These are phyloP conservation scores for Bombylius major DNA, from an alignment of 2,888 invertebrate genomes.

Conservation along the genomic window DNA sequence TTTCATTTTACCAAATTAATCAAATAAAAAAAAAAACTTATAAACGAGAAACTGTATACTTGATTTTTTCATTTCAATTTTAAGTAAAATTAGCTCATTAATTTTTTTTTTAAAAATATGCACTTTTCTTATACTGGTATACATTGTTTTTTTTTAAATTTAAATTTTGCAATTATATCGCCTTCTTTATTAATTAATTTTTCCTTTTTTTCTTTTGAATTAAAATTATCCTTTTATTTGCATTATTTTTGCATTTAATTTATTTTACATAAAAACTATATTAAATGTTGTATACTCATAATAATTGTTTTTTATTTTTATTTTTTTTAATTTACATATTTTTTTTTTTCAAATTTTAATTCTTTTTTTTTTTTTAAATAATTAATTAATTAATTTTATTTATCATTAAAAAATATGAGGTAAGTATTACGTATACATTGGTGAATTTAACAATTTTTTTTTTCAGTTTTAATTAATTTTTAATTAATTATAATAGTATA, in stretches of 20 bases:
- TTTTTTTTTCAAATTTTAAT: not conserved
- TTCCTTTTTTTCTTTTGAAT: not conserved
- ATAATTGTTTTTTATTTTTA: not conserved
- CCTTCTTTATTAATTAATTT: not conserved
- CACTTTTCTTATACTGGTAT: not conserved
- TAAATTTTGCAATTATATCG: not conserved
- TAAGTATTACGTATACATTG: constrained; percentile 19
- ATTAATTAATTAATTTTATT: constrained; percentile 1
- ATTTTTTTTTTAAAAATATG: not conserved
- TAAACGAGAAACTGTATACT: too few relatives aligned
- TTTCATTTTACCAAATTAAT: too few relatives aligned
- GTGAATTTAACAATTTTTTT: constrained; percentile 10
- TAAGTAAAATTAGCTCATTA: not conserved
- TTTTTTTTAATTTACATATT: not conserved
- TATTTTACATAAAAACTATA: not conserved
- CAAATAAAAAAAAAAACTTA: too few relatives aligned
- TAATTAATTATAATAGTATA: not conserved
- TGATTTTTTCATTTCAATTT: too few relatives aligned
- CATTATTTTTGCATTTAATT: not conserved
- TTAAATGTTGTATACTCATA: not conserved
- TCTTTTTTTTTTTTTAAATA: constrained; percentile 2
- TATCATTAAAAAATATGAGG: constrained; percentile 14
- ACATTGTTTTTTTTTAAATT: not conserved
- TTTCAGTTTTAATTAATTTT: not conserved
- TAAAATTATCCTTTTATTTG: not conserved